Percentiles rank a stretch among this genome's conserved stretches.
Conservation (phyloP, 2,797 vertebrate species). For the Triplophysa bombifrons region DNA sequence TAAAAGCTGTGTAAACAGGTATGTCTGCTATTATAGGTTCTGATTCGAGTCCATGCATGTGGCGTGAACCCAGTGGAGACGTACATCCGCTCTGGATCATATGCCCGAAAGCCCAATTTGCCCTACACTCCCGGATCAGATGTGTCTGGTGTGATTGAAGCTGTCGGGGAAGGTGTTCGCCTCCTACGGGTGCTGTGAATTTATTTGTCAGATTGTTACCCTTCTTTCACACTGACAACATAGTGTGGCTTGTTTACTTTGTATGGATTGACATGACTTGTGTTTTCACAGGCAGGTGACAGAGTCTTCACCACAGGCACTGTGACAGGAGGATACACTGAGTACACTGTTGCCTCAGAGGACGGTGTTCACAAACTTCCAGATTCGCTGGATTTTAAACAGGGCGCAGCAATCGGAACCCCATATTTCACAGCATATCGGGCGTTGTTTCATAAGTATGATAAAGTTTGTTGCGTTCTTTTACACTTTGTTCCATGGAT, state of each 20-base stretch:
- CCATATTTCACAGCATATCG: conserved; percentile 93
- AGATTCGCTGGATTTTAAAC: conserved; percentile 75
- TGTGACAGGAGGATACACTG: conserved; percentile 87
- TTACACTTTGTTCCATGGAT: background rate
- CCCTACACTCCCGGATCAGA: conserved; percentile 90
- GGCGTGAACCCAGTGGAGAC: conserved; percentile 94
- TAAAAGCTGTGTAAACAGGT: background rate
- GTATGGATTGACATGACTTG: background rate
- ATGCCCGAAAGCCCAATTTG: conserved; percentile 74
- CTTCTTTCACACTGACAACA: conserved; percentile 20
- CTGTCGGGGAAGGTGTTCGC: conserved; percentile 78
- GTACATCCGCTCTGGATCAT: conserved; percentile 85
- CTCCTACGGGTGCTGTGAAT: conserved; percentile 78
- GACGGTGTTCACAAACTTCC: conserved; percentile 79
- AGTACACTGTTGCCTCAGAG: conserved; percentile 80
- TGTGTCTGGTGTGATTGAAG: conserved; percentile 83
- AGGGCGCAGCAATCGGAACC: conserved; percentile 77
- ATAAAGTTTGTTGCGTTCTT: background rate
- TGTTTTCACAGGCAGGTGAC: conserved; percentile 82
- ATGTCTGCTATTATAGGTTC: conserved; percentile 74
- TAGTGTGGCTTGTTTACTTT: conserved; percentile 76
- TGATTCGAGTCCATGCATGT: conserved; percentile 87
- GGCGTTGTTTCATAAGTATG: conserved; percentile 90
- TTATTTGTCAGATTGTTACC: background rate
- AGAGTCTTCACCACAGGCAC: conserved; percentile 85